Evolutionary conservation across 2,113 vertebrate species (phyloP), one percentile per base, ranked within the genome.

Genomic region (Nyctibius bracteatus): DNA sequence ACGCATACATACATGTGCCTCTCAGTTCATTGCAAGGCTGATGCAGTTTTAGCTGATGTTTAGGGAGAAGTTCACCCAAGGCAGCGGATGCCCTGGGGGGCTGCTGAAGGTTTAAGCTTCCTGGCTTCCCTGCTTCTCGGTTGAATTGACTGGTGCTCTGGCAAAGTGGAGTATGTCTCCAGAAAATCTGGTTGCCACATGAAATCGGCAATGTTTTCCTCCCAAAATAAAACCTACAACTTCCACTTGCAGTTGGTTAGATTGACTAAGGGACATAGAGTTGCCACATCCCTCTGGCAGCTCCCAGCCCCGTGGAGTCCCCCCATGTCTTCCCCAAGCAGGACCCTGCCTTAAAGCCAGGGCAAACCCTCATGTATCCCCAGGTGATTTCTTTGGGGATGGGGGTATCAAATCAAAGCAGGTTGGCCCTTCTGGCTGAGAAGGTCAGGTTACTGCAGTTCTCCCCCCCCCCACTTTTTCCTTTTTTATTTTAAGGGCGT

Each of bases 401-500:
- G 73, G 39, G 80, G 71, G 65, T 46, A 27, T 66, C 65, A 73
- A 87, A 65, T 46, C 62, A 61, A 82, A 96, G 77, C 31, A 43
- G 23, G 59, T 25, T 94, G 68, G 84, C 90, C 94, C 77, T 96
- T 58, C 54, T 68, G 35, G 33, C 83, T 4, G 3, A 72, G 75
- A 44, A 62, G 74, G 81, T 92, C 84, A 74, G 47, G 39, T 93
- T 79, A 57, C 72, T 51, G 44, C 35, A 73, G 31, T 77, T 93
- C 66, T 90, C 24, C 28, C 46, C 18, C 46, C 18, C 10, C 5
- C 1, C 22, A 8, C 46, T 15, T 88, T 46, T 88, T 74, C 52
- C 61, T 59, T 86, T 93, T 89, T 54, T 79, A 72, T 92, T 94
- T 94, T 66, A 85, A 91, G 93, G 94, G 95, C 1, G 88, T 66